Percentiles rank a stretch among this genome's conserved stretches.
Conservation (phyloP, 2,888 invertebrate genomes). For the Orthonychiurus folsomi region DNA sequence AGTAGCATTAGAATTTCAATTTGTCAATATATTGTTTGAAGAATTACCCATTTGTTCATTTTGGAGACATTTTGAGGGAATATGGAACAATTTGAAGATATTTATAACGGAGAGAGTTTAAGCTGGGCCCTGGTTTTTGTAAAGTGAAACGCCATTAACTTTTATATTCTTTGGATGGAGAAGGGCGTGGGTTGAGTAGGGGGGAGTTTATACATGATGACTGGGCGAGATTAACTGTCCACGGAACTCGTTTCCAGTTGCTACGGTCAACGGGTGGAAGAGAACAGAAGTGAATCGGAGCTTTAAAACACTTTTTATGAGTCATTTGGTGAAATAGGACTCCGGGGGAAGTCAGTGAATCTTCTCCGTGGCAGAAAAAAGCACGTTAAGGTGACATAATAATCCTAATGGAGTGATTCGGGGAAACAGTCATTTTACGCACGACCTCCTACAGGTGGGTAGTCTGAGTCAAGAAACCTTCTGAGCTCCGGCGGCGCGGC, state of each 20-base stretch:
- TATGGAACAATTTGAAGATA: no score
- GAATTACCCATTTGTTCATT: no score
- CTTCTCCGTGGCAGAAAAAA: background rate
- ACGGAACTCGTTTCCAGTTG: background rate
- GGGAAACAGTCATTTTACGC: constrained; percentile 6
- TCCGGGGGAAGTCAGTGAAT: background rate
- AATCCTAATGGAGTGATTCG: constrained; percentile 13
- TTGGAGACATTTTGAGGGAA: no score
- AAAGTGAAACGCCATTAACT: background rate
- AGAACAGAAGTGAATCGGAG: background rate
- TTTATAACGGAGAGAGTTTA: no score
- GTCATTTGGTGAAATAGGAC: background rate
- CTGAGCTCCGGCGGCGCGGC: background rate
- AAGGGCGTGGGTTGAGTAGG: background rate
- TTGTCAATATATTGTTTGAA: no score
- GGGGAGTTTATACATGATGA: background rate
- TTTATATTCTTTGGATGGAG: background rate
- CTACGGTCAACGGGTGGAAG: no score
- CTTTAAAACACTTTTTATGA: background rate
- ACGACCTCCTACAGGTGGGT: constrained; percentile 12
- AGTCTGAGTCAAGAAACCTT: background rate
- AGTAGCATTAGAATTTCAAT: no score
- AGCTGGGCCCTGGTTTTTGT: no score
- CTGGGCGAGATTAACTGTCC: background rate
- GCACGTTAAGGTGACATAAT: constrained; percentile 1